phyloP scores from a whole-genome alignment of 2,888 invertebrate genomes.

The Chelonus formosanus region DNA sequence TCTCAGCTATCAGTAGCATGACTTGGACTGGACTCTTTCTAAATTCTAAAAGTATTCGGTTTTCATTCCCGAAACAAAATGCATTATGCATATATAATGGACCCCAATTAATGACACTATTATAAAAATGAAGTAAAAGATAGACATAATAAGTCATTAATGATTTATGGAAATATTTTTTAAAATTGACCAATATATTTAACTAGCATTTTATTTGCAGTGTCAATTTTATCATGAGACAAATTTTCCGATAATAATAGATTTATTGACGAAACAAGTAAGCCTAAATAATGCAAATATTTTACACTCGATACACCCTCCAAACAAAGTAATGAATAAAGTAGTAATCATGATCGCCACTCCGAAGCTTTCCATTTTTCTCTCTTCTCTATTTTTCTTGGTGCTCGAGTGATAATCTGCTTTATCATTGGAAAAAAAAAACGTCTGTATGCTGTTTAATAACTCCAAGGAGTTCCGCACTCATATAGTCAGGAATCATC shows the following conservation, averaged over 20 bases:
- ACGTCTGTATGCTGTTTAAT: conserved; percentile 19
- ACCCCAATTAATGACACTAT: not conserved
- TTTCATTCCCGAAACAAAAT: conserved; percentile 6
- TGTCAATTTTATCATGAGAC: not conserved
- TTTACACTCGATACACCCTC: not conserved
- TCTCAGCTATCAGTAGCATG: no score
- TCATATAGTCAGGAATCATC: conserved; percentile 42
- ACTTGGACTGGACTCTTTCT: no score
- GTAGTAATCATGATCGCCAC: not conserved
- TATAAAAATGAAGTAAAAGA: not conserved
- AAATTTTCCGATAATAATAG: not conserved
- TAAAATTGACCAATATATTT: not conserved
- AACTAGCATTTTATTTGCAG: not conserved
- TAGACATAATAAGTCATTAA: not conserved
- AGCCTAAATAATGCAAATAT: not conserved
- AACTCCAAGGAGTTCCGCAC: conserved; percentile 35
- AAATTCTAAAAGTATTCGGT: conserved; percentile 3
- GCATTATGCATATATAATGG: not conserved
- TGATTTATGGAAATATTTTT: not conserved
- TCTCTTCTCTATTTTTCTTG: not conserved
- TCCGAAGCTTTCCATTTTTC: conserved; percentile 1
- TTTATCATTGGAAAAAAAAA: not conserved
- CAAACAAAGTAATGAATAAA: conserved; percentile 1
- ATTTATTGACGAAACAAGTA: not conserved
- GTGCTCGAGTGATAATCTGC: conserved; percentile 5